These are phyloP conservation scores for Leptinotarsa peninsularis DNA, from an alignment of 2,888 invertebrate species.

Conservation along the genomic window DNA sequence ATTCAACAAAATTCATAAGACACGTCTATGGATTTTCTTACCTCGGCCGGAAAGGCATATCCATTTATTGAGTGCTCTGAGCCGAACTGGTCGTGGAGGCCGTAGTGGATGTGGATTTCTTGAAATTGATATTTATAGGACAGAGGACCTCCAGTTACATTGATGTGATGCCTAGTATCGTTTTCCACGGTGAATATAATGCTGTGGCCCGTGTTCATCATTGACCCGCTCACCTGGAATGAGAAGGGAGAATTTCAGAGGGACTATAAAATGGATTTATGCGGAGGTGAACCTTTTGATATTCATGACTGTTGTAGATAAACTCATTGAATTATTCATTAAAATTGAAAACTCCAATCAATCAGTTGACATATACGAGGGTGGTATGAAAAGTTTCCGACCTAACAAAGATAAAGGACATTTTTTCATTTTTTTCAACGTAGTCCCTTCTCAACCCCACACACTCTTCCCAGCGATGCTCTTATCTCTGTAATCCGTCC, in stretches of 20 bases:
- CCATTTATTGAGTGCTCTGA: conserved; percentile 98
- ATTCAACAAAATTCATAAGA: background rate
- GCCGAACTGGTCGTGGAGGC: conserved; percentile 89
- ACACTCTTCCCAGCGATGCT: too few species aligned
- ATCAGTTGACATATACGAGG: too few species aligned
- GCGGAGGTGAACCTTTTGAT: too few species aligned
- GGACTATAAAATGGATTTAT: background rate
- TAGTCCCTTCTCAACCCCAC: too few species aligned
- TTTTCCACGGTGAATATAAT: conserved; percentile 92
- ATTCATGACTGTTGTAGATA: too few species aligned
- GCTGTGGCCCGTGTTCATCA: conserved; percentile 95
- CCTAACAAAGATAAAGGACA: too few species aligned
- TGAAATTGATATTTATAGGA: conserved; percentile 96
- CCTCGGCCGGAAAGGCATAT: conserved; percentile 97
- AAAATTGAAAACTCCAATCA: too few species aligned
- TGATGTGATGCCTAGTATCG: conserved; percentile 86
- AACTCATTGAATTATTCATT: too few species aligned
- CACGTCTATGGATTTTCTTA: conserved; percentile 66
- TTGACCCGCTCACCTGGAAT: conserved; percentile 85
- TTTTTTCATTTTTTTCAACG: too few species aligned
- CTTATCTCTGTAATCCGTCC: too few species aligned
- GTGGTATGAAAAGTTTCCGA: too few species aligned
- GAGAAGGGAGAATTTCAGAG: conserved; percentile 27
- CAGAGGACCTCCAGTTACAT: conserved; percentile 95
- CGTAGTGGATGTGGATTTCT: conserved; percentile 95